Base-by-base conservation (phyloP, 2,888 invertebrate species). In the Nephrotoma appendiculata region DNA sequence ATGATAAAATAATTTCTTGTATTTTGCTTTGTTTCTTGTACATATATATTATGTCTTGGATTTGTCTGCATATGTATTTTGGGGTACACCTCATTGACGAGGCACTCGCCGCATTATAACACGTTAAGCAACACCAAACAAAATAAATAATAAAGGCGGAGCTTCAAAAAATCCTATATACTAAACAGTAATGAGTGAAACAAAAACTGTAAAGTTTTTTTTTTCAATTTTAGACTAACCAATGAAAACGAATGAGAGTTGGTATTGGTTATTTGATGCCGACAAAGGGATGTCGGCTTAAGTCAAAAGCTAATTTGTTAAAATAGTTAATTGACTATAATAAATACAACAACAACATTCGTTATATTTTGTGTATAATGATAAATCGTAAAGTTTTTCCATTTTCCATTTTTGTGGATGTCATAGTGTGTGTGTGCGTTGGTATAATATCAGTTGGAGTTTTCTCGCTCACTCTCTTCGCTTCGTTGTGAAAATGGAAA, bases 301-400 rank as follows among this genome's bases (percentile, higher is more conserved):
- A 86, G 86, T 86, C 86, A 86, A 86, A 86, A 86, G 86, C 86
- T 86, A 86, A 86, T 86, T 86, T 86, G 86, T 86, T 86, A 86
- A 57, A 86, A 86, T 86, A 42, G 52, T 57, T 86, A 86, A 86
- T 86, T 86, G 86, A 86, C 86, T 57, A 85, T 84, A 84, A 84
- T 84, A 84, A 84, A 84, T 42, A 15, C 41, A 84, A 84, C 15
- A 84, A 84, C 84, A 84, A 84, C 5, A 5, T 71, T 31, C 19
- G 9, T 31, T 57, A 57, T 6, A 57, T 57, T 52, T 15, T 57
- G 6, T 57, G 12, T 48, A 48, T 11, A 31, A 57, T 57, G 52
- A 57, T 57, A 15, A 57, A 57, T 9, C 31, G 31, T 71, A 31
- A 71, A 71, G 31, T 71, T 71, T 71, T 71, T 71, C 71, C 71